Percentiles rank a stretch among this genome's conserved stretches.
Conservation (phyloP, 2,113 vertebrate species). For the Origma solitaria region DNA sequence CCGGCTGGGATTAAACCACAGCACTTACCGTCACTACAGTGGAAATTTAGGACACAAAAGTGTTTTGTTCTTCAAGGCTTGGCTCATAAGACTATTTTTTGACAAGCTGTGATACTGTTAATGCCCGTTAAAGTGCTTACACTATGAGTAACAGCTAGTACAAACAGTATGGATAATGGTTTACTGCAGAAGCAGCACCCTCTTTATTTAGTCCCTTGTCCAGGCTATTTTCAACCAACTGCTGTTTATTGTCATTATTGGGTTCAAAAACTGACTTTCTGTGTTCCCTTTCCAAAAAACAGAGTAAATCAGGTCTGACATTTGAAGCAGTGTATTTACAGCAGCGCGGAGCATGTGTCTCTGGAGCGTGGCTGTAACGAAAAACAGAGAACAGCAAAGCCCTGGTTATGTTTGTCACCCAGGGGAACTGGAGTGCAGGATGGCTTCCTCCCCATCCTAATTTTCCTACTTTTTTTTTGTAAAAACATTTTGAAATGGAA, state of each 20-base stretch:
- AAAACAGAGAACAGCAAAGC: not conserved
- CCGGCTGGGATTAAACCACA: not conserved
- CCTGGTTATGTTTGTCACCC: not conserved
- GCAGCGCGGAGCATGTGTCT: not conserved
- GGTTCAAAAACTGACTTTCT: not conserved
- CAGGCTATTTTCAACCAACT: not conserved
- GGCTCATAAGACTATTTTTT: not conserved
- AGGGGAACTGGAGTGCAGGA: not conserved
- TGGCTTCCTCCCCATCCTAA: not conserved
- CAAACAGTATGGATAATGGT: not conserved
- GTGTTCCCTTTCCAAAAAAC: not conserved
- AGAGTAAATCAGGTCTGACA: not conserved
- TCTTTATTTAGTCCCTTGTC: not conserved
- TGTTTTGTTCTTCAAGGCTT: not conserved
- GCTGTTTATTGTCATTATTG: not conserved
- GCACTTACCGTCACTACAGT: rapidly evolving
- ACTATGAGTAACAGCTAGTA: not conserved
- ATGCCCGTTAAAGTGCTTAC: not conserved
- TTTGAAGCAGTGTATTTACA: not conserved
- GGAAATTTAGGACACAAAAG: not conserved
- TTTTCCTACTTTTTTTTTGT: not conserved
- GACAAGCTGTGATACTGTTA: not conserved
- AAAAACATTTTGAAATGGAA: not conserved
- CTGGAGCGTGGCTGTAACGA: not conserved
- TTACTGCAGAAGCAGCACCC: not conserved